Conservation (phyloP, 2,888 invertebrate species). For the Hetaerina titia region DNA sequence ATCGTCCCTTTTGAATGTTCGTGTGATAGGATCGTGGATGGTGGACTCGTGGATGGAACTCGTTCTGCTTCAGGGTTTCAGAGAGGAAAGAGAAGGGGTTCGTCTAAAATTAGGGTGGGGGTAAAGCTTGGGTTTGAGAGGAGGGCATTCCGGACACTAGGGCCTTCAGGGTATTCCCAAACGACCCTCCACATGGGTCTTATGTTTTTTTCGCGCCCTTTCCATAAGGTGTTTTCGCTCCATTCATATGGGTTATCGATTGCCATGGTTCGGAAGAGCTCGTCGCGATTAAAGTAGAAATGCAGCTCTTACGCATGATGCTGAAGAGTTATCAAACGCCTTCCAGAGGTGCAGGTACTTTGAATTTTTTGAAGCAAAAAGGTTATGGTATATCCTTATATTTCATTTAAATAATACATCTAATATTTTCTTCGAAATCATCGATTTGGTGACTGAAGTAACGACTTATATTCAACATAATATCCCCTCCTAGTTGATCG, state of each 20-base stretch:
- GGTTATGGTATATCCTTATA: too few relatives aligned
- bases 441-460: too few relatives aligned
- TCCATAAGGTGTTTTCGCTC: background rate
- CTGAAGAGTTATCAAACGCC: background rate
- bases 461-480: too few relatives aligned
- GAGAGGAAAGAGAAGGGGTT: background rate
- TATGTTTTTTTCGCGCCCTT: background rate
- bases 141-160: background rate
- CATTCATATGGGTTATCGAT: background rate
- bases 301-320: background rate
- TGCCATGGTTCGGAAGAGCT: background rate
- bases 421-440: too few relatives aligned
- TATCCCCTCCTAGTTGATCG: too few relatives aligned
- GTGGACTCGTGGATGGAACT: too few relatives aligned
- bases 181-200: background rate
- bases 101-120: background rate
- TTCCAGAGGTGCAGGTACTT: background rate
- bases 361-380: background rate
- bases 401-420: too few relatives aligned
- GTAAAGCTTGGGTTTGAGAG: background rate
- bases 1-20: background rate
- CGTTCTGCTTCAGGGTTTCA: background rate
- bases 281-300: background rate
- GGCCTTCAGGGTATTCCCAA: background rate
- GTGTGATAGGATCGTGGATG: background rate